phyloP scores from a whole-genome alignment of 2,888 invertebrate genomes.

The Corbicula japonica region DNA sequence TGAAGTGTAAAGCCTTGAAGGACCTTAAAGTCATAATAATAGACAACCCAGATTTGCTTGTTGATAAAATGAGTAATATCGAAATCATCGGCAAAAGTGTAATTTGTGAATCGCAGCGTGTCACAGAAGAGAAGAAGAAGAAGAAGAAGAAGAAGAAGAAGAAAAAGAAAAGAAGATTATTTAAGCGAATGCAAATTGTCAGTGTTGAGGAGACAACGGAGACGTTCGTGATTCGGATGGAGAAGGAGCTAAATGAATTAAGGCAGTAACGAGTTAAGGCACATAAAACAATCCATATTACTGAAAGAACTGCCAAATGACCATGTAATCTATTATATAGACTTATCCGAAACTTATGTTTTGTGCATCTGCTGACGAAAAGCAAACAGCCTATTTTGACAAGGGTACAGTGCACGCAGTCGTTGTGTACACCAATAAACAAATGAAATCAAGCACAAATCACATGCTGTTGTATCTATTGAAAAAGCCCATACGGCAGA shows the following conservation, averaged over 20 bases:
- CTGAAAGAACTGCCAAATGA: no score
- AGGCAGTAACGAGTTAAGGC: slow-evolving; percentile 16
- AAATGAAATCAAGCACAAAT: slow-evolving; percentile 23
- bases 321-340: slow-evolving; percentile 16
- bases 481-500: slow-evolving; percentile 13
- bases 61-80: slow-evolving; percentile 14
- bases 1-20: slow-evolving; percentile 26
- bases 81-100: slow-evolving; percentile 1
- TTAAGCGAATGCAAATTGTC: slow-evolving; percentile 31
- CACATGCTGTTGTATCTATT: slow-evolving; percentile 15
- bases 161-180: slow-evolving; percentile 20
- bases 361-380: slow-evolving; percentile 16
- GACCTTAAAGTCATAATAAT: not conserved
- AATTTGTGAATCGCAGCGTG: slow-evolving; percentile 26
- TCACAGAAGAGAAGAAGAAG: slow-evolving; percentile 21
- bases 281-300: slow-evolving; percentile 9
- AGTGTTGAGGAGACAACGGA: slow-evolving; percentile 6
- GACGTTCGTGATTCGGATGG: slow-evolving; percentile 9
- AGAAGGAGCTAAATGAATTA: slow-evolving; percentile 10
- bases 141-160: no score
- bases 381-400: slow-evolving; percentile 33
- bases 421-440: slow-evolving; percentile 8
- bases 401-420: slow-evolving; percentile 24
- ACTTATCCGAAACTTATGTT: slow-evolving; percentile 30
- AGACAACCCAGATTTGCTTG: slow-evolving; percentile 23